Evolutionary conservation across 2,888 invertebrate genomes (phyloP), one percentile per base, ranked within the genome.

Genomic region (Aethes cnicana): DNA sequence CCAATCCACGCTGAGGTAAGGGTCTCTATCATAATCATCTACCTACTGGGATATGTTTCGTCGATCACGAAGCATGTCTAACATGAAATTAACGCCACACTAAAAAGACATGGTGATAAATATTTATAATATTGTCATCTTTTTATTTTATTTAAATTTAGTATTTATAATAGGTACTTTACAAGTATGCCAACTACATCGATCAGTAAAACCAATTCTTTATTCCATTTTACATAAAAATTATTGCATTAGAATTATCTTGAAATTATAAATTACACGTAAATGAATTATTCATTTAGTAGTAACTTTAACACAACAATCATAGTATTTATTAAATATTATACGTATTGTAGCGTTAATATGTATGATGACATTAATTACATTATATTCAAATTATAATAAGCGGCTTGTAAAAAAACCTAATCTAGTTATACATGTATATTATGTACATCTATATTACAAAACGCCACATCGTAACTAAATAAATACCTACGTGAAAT

Each of bases 121-220:
- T 78, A 83, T 81, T 74, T 82, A 52, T 84, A 88, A 87, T 89
- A 89, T 89, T 89, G 88, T 89, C 88, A 87, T 85, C 82, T 63
- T 70, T 69, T 63, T 59, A 65, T 78, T 81, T 81, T 83, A 82
- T 78, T 78, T 81, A 69, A 79, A 78, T 77, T 81, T 77, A 81
- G 77, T 80, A 75, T 77, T 65, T 78, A 84, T 81, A 70, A 72
- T 78, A n/a, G n/a, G n/a, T n/a, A 83, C 73, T 78, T 83, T 81
- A 86, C 80, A 86, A 81, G 67, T 80, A 81, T 66, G 72, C 72
- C 71, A 52, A 69, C 81, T 84, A 83, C 69, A 74, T 67, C 72
- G 69, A 70, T 67, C 73, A 74, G 11, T 69, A 77, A 72, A 78
- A 74, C 66, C 72, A 77, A 74, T 66, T 71, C 69, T 76, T 68